Evolutionary conservation across 2,888 invertebrate species (phyloP).

Genomic region (Phymatocera aterrima): DNA sequence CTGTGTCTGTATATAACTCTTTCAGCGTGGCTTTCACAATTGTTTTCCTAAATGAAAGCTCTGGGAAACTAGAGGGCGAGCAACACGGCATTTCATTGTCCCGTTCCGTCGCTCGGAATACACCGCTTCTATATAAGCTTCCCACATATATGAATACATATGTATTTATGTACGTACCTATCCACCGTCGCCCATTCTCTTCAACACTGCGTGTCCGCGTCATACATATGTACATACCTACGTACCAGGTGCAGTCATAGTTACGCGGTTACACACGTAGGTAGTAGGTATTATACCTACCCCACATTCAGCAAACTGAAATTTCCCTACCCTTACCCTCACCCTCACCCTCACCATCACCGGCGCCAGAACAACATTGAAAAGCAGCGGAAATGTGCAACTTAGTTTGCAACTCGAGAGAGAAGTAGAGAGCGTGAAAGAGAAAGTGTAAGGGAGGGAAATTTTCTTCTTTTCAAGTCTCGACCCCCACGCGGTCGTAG

Average conservation of each 20-base stretch:
- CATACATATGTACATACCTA: neutral
- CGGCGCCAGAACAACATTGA: neutral
- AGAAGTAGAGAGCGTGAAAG: no score
- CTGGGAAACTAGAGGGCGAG: slow-evolving; percentile 52
- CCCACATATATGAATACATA: neutral
- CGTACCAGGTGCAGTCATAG: neutral
- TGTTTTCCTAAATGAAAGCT: slow-evolving; percentile 63
- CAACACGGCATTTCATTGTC: slow-evolving; percentile 41
- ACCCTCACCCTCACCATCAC: no score
- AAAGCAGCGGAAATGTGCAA: slow-evolving; percentile 19
- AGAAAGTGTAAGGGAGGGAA: no score
- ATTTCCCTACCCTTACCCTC: neutral
- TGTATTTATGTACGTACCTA: neutral
- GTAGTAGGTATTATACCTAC: neutral
- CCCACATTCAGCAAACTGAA: neutral
- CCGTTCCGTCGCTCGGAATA: slow-evolving; percentile 27
- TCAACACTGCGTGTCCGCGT: neutral
- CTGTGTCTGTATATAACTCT: slow-evolving; percentile 25
- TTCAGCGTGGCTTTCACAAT: slow-evolving; percentile 57
- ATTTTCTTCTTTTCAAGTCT: neutral
- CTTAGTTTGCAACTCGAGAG: slow-evolving; percentile 20
- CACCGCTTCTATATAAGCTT: slow-evolving; percentile 7
- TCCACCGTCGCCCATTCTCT: neutral
- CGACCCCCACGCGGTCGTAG: neutral
- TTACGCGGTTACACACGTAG: neutral